Evolutionary conservation across 1,140 invertebrate species (phyloP).

Genomic region (Oedothorax gibbosus): DNA sequence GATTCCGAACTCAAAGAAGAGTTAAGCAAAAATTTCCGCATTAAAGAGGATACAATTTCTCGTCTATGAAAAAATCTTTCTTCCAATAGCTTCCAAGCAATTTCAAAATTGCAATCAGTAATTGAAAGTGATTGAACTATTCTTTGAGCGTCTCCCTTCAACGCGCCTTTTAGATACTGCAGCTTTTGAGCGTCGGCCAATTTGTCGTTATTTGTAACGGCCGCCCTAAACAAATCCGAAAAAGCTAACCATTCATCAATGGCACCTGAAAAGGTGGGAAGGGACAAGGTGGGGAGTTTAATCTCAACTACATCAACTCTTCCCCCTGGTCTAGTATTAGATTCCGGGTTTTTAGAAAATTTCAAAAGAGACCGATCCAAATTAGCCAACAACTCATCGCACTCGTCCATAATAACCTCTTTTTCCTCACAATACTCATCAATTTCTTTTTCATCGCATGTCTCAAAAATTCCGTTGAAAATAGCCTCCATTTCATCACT

Average conservation of each 20-base stretch:
- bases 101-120: not conserved
- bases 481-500: not conserved
- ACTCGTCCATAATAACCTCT: not conserved
- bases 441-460: not conserved
- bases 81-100: not conserved
- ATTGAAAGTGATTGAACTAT: not conserved
- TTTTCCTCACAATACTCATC: not conserved
- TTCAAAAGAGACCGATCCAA: not conserved
- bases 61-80: not conserved
- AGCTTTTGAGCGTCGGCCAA: conserved; percentile 8
- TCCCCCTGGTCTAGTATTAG: not conserved
- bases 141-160: not conserved
- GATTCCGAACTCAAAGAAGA: not conserved
- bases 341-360: not conserved
- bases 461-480: not conserved
- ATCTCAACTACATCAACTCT: not conserved
- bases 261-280: not conserved
- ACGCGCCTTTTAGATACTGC: not conserved
- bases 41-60: not conserved
- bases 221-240: conserved; percentile 2
- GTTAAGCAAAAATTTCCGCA: not conserved
- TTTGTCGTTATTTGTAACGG: not conserved
- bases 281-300: not conserved
- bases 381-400: not conserved
- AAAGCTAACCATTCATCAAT: conserved; percentile 1